These are phyloP conservation scores for Erinaceus europaeus DNA, from an alignment of 2,113 vertebrate species.

Conservation along the genomic window DNA sequence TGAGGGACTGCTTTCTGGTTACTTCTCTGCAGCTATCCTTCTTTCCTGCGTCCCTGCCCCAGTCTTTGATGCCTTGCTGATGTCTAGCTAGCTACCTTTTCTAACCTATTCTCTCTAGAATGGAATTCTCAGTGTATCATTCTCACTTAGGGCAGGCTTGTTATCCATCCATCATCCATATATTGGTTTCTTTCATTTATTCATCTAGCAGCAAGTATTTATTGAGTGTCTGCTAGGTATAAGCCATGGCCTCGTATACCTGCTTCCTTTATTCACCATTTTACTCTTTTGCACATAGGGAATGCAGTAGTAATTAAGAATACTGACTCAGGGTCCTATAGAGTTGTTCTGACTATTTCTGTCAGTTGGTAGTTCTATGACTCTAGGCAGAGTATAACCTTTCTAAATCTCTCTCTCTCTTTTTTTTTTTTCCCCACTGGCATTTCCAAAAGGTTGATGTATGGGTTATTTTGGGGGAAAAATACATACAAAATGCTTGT, in stretches of 20 bases:
- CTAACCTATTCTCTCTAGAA: background rate
- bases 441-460: background rate
- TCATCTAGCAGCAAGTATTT: background rate
- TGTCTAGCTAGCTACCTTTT: no score
- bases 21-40: no score
- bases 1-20: no score
- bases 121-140: background rate
- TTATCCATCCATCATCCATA: background rate
- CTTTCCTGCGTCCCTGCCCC: no score
- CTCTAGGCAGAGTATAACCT: background rate
- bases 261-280: background rate
- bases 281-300: background rate
- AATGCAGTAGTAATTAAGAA: background rate
- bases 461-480: background rate
- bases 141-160: background rate
- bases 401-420: background rate
- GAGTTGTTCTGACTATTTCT: background rate
- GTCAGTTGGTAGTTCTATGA: background rate
- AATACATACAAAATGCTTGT: background rate
- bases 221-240: background rate
- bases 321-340: background rate
- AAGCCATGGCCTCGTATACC: background rate
- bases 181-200: background rate
- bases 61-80: no score
- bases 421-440: slow-evolving; percentile 17